Evolutionary conservation across 2,888 invertebrate genomes (phyloP), one percentile per base, ranked within the genome.

Genomic region (Camptogramma bilineatum): DNA sequence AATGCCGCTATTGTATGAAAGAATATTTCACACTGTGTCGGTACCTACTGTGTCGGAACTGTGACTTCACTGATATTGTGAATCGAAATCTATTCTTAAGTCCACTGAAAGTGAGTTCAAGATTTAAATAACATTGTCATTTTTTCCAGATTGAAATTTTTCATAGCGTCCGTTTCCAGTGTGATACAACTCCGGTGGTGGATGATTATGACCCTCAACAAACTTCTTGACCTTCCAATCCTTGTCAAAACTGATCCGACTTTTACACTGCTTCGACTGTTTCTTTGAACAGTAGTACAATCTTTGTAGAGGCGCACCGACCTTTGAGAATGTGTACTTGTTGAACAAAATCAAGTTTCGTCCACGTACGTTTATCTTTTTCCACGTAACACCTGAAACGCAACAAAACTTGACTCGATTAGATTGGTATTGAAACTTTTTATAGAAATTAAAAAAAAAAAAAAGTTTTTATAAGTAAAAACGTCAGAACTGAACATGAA

Each of bases 121-220:
- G n/a, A n/a, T n/a, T n/a, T n/a, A n/a, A n/a, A 8, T 28, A 28
- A 28, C 28, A 28, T 28, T 28, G 5, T 28, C 4, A 28, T 28
- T n/a, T n/a, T n/a, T n/a, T n/a, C n/a, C n/a, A n/a, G n/a, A n/a
- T n/a, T n/a, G n/a, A n/a, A 48, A n/a, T 48, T 7, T 39, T 10
- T 50, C 17, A 50, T 61, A 61, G 0, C 17, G 10, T 9, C 54
- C 51, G 7, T 61, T 19, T 4, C 54, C 50, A 1, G 54, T 24
- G 28, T 31, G 16, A 34, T 44, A 53, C 5, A 73, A 24, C 2
- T 18, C n/a, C 2, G 74, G 70, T 0, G 74, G 64, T 19, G 68
- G 66, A 51, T 84, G 84, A 53, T 78, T 84, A 58, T 86, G 85
- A 0, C 73, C 55, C 0, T 65, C 70, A 0, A 69, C n/a, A 0